phyloP scores from a whole-genome alignment of 2,888 invertebrate species.

The Caenorhabditis wallacei region DNA sequence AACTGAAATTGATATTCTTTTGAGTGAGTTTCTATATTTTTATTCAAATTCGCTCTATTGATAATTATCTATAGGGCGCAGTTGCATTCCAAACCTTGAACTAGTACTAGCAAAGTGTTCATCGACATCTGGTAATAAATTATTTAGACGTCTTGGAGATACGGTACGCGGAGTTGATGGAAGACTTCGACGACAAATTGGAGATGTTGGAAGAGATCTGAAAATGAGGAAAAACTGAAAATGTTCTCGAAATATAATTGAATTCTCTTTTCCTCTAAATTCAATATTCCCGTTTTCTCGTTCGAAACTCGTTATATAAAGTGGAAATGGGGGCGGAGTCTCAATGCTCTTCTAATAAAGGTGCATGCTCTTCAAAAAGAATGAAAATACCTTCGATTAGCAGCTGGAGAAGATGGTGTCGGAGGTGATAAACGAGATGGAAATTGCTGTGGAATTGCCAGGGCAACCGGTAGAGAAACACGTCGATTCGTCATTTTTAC shows the following conservation, averaged over 20 bases:
- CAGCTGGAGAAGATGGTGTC: constrained; percentile 46
- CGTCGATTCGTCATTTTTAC: constrained; percentile 51
- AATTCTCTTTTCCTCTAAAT: constrained; percentile 12
- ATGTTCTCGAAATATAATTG: not conserved
- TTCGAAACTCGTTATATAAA: constrained; percentile 10
- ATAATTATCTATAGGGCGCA: not conserved
- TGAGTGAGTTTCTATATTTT: constrained; percentile 10
- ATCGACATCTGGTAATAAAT: constrained; percentile 62
- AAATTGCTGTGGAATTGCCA: constrained; percentile 61
- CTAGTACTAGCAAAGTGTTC: constrained; percentile 61
- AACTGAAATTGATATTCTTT: constrained; percentile 39
- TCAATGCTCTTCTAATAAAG: not conserved
- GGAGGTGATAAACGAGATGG: constrained; percentile 60
- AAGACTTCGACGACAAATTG: constrained; percentile 66
- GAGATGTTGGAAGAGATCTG: constrained; percentile 69
- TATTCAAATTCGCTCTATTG: not conserved
- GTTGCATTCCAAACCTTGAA: constrained; percentile 39
- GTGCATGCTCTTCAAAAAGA: not conserved
- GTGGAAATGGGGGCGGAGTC: not conserved
- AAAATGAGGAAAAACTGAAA: constrained; percentile 10
- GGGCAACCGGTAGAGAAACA: constrained; percentile 63
- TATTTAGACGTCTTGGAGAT: constrained; percentile 57
- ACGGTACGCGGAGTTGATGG: constrained; percentile 67
- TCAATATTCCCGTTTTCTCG: constrained; percentile 4
- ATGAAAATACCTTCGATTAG: constrained; percentile 45